phyloP scores from a whole-genome alignment of 2,113 vertebrate genomes.

The Micronycteris hirsuta region DNA sequence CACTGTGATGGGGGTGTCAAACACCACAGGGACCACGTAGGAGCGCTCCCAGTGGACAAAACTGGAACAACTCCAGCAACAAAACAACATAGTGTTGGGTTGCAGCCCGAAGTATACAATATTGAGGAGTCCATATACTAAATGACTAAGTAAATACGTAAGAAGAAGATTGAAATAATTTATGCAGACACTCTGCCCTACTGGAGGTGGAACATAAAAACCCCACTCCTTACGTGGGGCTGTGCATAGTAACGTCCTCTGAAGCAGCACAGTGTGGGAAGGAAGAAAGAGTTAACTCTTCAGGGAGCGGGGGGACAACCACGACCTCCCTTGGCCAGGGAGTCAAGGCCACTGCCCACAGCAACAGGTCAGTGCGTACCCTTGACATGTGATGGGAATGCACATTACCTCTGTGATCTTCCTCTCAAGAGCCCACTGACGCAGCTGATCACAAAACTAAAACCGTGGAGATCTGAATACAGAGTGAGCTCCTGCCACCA shows the following conservation, averaged over 20 bases:
- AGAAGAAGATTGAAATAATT: neutral
- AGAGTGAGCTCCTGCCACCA: neutral
- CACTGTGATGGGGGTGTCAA: neutral
- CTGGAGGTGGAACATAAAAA: neutral
- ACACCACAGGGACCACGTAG: neutral
- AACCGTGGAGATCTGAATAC: neutral
- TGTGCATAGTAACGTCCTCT: neutral
- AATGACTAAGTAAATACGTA: neutral
- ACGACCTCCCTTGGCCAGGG: neutral
- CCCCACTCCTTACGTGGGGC: no score
- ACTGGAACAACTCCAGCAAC: neutral
- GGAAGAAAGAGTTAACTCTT: neutral
- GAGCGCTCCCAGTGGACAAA: neutral
- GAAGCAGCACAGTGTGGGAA: neutral
- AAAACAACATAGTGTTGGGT: neutral
- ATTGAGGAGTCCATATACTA: neutral
- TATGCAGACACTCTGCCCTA: neutral
- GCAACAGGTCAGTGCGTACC: neutral
- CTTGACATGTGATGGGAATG: neutral
- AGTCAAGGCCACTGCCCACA: neutral
- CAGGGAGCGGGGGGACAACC: neutral
- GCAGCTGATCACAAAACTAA: neutral
- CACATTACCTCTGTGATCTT: neutral
- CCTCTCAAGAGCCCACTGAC: neutral
- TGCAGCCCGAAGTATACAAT: neutral